A percentile compares a stretch with the other conserved stretches of the same genome.
Evolutionary conservation across 2,797 vertebrate genomes (phyloP).

Genomic region (Rhinogobio ventralis): DNA sequence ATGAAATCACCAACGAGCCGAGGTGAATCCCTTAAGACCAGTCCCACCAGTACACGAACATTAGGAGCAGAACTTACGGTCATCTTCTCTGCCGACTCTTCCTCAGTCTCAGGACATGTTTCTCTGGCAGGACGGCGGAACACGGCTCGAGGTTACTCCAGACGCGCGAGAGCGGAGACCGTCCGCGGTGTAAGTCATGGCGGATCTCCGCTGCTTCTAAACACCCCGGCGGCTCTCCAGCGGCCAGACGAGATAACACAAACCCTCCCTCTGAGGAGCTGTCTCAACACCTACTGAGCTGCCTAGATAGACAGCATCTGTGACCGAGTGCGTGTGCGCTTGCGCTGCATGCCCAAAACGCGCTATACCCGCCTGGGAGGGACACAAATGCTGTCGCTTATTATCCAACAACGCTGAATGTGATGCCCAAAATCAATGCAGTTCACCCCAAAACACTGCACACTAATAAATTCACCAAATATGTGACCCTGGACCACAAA

Average conservation of each 20-base stretch:
- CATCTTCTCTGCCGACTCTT: constrained; percentile 73
- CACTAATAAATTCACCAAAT: neutral
- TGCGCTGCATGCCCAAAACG: neutral
- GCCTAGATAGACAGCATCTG: constrained; percentile 26
- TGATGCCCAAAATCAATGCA: neutral
- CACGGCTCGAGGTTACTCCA: neutral
- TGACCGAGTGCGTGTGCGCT: neutral
- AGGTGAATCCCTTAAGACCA: neutral
- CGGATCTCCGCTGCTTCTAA: constrained; percentile 54
- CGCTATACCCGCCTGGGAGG: neutral
- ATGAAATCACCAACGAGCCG: neutral
- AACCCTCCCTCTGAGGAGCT: constrained; percentile 38
- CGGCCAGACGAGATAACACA: constrained; percentile 65
- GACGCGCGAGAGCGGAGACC: constrained; percentile 26
- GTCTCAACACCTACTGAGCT: constrained; percentile 25
- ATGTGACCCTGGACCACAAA: too few species aligned
- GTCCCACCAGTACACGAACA: neutral
- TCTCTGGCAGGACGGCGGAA: neutral
- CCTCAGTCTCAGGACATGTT: constrained; percentile 81
- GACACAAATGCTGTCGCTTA: neutral
- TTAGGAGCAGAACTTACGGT: constrained; percentile 73
- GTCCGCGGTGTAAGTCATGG: constrained; percentile 69
- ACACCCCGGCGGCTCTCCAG: constrained; percentile 65
- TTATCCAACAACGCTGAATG: neutral
- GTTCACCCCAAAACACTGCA: neutral